phyloP scores from a whole-genome alignment of 2,888 invertebrate genomes.

The Nymphalis polychloros region DNA sequence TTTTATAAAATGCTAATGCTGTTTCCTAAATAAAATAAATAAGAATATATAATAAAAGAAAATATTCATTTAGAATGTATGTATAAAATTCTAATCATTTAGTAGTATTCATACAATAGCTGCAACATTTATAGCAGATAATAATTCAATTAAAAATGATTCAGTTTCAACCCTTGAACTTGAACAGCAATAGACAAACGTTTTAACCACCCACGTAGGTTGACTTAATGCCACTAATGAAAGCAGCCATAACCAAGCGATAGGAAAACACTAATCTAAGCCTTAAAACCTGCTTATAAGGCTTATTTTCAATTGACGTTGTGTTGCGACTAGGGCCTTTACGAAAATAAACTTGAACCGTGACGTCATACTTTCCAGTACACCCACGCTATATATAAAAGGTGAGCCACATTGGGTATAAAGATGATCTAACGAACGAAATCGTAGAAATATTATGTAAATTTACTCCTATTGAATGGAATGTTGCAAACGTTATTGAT shows the following conservation, averaged over 20 bases:
- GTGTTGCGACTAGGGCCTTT: conserved; percentile 30
- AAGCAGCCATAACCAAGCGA: conserved; percentile 6
- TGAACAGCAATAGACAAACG: conserved; percentile 36
- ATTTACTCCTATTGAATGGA: conserved; percentile 11
- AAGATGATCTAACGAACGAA: conserved; percentile 24
- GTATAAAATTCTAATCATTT: too few relatives aligned
- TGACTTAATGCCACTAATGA: conserved; percentile 24
- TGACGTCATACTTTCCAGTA: conserved; percentile 35
- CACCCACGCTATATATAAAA: conserved; percentile 34
- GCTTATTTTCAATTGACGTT: conserved; percentile 27
- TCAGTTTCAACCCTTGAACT: conserved; percentile 36
- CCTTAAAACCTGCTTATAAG: conserved; percentile 22
- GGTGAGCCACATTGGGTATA: conserved; percentile 30
- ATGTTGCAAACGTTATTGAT: conserved; percentile 7
- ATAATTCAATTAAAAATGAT: conserved; percentile 37
- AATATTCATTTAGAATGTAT: too few relatives aligned
- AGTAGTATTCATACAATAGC: background rate
- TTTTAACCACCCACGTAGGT: conserved; percentile 36
- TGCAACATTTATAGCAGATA: background rate
- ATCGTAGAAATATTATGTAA: conserved; percentile 16
- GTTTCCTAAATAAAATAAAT: too few relatives aligned
- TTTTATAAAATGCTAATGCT: too few relatives aligned
- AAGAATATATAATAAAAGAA: too few relatives aligned
- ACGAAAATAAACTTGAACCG: conserved; percentile 19
- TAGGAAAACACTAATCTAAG: background rate